Evolutionary conservation across 2,888 invertebrate species (phyloP).

Genomic region (Leptinotarsa rubiginosa): DNA sequence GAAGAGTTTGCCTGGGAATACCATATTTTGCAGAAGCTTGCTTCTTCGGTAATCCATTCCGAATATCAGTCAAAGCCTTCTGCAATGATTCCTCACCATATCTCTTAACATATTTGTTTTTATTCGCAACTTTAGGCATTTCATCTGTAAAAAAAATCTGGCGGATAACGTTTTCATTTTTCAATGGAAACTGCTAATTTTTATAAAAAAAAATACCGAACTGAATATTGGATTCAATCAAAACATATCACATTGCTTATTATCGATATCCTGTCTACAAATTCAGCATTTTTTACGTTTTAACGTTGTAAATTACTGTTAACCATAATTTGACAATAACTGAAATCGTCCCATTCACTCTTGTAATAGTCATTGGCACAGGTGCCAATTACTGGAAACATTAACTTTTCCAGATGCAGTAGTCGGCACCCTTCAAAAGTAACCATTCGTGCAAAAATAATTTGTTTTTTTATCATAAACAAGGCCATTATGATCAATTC

Average conservation of each 20-base stretch:
- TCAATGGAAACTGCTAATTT: neutral
- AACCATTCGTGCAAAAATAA: neutral
- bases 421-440: neutral
- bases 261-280: neutral
- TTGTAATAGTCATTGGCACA: constrained; percentile 17
- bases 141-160: too few relatives aligned
- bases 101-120: too few relatives aligned
- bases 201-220: too few relatives aligned
- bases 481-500: neutral
- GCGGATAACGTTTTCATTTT: neutral
- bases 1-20: neutral
- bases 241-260: too few relatives aligned
- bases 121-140: too few relatives aligned
- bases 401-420: neutral
- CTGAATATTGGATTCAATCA: too few relatives aligned
- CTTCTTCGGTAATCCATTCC: too few relatives aligned
- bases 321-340: neutral
- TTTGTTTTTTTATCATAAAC: neutral
- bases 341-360: too few relatives aligned
- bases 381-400: constrained; percentile 7
- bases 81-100: too few relatives aligned
- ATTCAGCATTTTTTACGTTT: neutral
- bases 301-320: neutral
- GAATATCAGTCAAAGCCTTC: too few relatives aligned
- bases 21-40: neutral